Conservation (phyloP, 2,888 invertebrate genomes). For the Disparrhopalites patrizii region DNA sequence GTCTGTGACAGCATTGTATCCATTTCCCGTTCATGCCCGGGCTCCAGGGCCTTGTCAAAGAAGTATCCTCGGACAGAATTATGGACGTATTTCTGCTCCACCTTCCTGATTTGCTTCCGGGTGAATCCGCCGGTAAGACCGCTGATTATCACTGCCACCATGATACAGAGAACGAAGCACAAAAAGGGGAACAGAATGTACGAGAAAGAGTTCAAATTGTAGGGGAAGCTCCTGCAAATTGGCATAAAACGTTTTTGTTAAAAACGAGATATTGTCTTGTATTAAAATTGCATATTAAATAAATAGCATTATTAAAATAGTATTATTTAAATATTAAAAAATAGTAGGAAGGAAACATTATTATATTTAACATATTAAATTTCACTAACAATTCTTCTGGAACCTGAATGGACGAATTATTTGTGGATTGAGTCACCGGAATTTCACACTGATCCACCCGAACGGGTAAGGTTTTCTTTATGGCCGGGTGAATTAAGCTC, state of each 20-base stretch:
- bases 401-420: neutral
- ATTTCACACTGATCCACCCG: conserved; percentile 2
- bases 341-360: neutral
- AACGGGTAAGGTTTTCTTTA: neutral
- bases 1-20: neutral
- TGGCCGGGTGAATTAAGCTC: conserved; percentile 3
- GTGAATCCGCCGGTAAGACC: conserved; percentile 31
- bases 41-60: neutral
- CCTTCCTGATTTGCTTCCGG: conserved; percentile 1
- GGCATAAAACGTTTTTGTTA: neutral
- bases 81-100: conserved; percentile 19
- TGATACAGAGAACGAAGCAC: conserved; percentile 23
- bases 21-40: neutral
- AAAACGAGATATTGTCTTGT: too few species aligned
- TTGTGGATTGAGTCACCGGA: neutral
- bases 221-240: neutral
- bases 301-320: neutral
- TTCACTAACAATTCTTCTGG: neutral
- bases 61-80: neutral
- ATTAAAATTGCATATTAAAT: too few species aligned
- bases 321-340: neutral
- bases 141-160: conserved; percentile 26
- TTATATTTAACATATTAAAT: neutral
- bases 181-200: conserved; percentile 29
- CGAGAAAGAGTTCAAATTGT: conserved; percentile 21